Evolutionary conservation across 2,888 invertebrate genomes (phyloP), one percentile per base, ranked within the genome.

Genomic region (Muschampia plurimacula): DNA sequence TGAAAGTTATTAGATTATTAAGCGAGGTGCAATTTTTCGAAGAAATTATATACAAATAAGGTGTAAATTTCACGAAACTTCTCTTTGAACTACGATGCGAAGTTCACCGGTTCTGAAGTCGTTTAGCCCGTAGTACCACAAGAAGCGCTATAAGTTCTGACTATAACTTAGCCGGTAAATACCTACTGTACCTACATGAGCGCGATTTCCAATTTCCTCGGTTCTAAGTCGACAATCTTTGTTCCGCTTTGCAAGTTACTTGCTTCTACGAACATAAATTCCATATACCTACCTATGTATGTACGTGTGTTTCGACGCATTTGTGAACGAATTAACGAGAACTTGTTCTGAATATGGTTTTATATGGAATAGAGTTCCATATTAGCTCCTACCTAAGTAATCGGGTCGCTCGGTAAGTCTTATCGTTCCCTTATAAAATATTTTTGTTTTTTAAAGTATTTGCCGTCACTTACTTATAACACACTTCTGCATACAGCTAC

Each of bases 131-230:
- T 7, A 39, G 46, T 13, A 46, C 22, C 55, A 55, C 55, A 22
- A 15, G 55, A 6, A n/a, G 52, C 52, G 8, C 52, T 9, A 49
- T 52, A 52, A 55, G 9, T 55, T 55, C 55, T 22, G 15, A 55
- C 55, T 55, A 15, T 22, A 55, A 55, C 55, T 57, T 57, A 60
- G 36, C 39, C 36, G 28, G 60, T 60, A 60, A 60, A 60, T 60
- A 60, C 39, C 36, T 60, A 36, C n/a, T n/a, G n/a, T n/a, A n/a
- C n/a, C n/a, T 39, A 60, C 60, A 60, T 4, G 28, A 36, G 13
- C 60, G 36, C n/a, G 60, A 60, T 60, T 60, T 36, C 60, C 60
- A 39, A 60, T 60, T 60, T 60, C 60, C 60, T 12, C 15, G n/a
- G 60, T 39, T 60, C 60, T n/a, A 60, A n/a, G 60, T 36, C 39